Conservation (phyloP, 64 coral and sea anemone genomes). For the Acropora tenuis region DNA sequence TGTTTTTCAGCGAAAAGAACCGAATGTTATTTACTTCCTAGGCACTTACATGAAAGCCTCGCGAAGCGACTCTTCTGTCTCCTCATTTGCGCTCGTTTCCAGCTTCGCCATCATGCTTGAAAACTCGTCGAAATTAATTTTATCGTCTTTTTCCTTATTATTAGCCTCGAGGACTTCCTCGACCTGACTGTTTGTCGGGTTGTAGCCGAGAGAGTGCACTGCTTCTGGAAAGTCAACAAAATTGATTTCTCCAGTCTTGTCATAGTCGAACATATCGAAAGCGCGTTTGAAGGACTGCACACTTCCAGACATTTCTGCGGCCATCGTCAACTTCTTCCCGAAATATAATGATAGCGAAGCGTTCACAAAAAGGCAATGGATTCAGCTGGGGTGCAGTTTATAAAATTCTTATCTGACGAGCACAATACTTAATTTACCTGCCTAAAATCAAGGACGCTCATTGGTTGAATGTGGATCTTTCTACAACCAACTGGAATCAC, state of each 20-base stretch:
- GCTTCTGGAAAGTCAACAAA: constrained; percentile 57
- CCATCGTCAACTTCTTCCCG: neutral
- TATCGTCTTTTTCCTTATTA: constrained; percentile 68
- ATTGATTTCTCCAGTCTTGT: constrained; percentile 66
- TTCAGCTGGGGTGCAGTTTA: constrained; percentile 8
- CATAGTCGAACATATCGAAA: constrained; percentile 65
- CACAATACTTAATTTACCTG: constrained; percentile 30
- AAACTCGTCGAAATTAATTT: constrained; percentile 85
- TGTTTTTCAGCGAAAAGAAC: neutral
- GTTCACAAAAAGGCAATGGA: neutral
- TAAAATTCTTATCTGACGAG: neutral
- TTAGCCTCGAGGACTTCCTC: constrained; percentile 49
- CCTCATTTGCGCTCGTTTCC: constrained; percentile 38
- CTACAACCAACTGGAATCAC: neutral
- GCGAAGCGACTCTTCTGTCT: constrained; percentile 64
- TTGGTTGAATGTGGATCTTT: neutral
- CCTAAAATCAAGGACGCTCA: constrained; percentile 7
- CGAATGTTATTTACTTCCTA: neutral
- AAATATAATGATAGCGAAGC: neutral
- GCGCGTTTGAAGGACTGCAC: constrained; percentile 17
- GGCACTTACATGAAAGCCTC: constrained; percentile 83
- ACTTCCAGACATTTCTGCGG: neutral
- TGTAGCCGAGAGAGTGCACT: constrained; percentile 52
- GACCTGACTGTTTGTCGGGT: constrained; percentile 61
- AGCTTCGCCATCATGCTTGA: constrained; percentile 77